A percentile compares a stretch with the other conserved stretches of the same genome.
Evolutionary conservation across 1,140 invertebrate genomes (phyloP).

Genomic region (Neodiprion lecontei): DNA sequence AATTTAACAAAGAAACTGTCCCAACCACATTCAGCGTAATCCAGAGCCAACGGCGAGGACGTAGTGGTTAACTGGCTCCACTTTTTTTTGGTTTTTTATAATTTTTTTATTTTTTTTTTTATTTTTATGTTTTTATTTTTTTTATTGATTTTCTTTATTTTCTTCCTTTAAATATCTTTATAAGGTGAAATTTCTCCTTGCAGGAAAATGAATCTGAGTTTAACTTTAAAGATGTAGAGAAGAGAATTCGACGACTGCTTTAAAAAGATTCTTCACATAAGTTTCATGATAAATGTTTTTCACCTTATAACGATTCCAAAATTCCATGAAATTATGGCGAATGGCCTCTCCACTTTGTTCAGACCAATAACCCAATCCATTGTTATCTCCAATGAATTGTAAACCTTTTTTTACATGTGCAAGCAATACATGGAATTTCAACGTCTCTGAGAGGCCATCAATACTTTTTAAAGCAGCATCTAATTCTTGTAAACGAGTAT

Average conservation of each 20-base stretch:
- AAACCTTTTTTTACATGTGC: constrained; percentile 18
- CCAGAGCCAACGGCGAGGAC: no score
- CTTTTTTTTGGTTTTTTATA: no score
- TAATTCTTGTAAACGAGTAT: constrained; percentile 13
- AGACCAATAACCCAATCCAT: constrained; percentile 19
- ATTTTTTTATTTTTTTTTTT: no score
- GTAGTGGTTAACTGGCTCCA: no score
- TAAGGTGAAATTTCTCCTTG: no score
- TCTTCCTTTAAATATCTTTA: no score
- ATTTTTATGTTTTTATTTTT: no score
- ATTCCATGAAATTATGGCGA: constrained; percentile 13
- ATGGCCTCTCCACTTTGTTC: constrained; percentile 19
- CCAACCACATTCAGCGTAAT: no score
- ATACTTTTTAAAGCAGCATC: constrained; percentile 10
- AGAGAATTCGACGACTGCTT: constrained; percentile 14
- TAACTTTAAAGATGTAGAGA: constrained; percentile 9
- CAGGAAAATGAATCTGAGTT: no score
- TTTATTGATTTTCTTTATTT: no score
- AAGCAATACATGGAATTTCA: constrained; percentile 18
- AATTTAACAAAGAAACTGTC: no score
- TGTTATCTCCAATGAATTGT: constrained; percentile 16
- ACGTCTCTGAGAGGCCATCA: constrained; percentile 4
- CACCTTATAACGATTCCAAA: constrained; percentile 11
- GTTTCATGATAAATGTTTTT: not conserved
- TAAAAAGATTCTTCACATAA: not conserved